Base-by-base conservation (phyloP, 2,113 vertebrate genomes). In the Rhagologus leucostigma region DNA sequence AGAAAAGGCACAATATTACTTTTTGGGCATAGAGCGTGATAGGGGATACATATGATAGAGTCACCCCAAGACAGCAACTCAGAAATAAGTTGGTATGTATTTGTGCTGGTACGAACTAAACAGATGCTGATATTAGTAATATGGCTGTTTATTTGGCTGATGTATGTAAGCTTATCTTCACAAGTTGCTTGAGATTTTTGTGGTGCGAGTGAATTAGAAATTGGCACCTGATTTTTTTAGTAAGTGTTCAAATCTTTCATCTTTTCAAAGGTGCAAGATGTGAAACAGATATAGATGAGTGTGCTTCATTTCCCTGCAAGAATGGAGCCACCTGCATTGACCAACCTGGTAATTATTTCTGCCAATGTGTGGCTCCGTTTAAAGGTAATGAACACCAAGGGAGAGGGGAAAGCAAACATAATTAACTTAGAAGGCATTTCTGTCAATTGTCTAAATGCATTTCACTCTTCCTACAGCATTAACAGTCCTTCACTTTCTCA, bases 351-450 rank as follows among this genome's bases (percentile, higher is more conserved):
- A 98, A 99, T 99, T 99, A 99, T 98, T 97, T 97, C 98, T 99
- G 98, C 98, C 98, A 98, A 85, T 98, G 98, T 97, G 93, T 96
- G 95, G 95, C 97, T 99, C 98, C 98, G 26, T 99, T 99, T 98
- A 99, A 98, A 99, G 98, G 98, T 99, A 99, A 99, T 98, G 97
- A 98, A 98, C 96, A 97, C 86, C 94, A 92, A 97, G 97, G 96
- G 97, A 98, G 97, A 97, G 95, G 93, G 97, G 96, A 98, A 98
- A 98, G 87, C 90, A 98, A 98, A 98, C 95, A 97, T 98, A 99
- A 99, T 99, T 99, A 98, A 98, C 98, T 98, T 93, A 97, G 94
- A 98, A 98, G 96, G 90, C 96, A 95, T 98, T 98, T 97, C 96
- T 98, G 97, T 98, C 98, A 98, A 96, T 98, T 98, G 97, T 98